A percentile compares a stretch with the other conserved stretches of the same genome.
Evolutionary conservation across 2,797 vertebrate genomes (phyloP).

Genomic region (Myotis myotis): DNA sequence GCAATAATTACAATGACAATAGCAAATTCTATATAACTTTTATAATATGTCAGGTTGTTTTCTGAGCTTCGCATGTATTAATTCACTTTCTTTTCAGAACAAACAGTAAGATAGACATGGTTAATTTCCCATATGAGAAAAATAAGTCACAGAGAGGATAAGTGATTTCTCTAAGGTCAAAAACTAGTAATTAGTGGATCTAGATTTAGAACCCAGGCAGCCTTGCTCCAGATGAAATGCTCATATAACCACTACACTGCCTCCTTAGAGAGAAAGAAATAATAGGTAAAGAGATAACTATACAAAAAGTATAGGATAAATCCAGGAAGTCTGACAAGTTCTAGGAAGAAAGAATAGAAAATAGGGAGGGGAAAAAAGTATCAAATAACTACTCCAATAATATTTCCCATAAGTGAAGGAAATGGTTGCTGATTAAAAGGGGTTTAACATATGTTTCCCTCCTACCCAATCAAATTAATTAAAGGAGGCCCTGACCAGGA

Average conservation of each 20-base stretch:
- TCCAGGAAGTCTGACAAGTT: background rate
- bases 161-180: background rate
- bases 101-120: background rate
- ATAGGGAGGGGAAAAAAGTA: background rate
- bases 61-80: background rate
- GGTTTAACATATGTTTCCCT: background rate
- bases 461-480: background rate
- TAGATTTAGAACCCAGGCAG: background rate
- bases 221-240: background rate
- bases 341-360: background rate
- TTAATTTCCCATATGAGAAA: background rate
- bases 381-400: background rate
- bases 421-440: background rate
- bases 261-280: background rate
- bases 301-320: background rate
- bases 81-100: background rate
- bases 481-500: background rate
- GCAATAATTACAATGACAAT: background rate
- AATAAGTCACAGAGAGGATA: background rate
- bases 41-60: background rate
- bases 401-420: background rate
- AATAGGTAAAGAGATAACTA: background rate
- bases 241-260: background rate
- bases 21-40: background rate
- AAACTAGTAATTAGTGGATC: background rate